These are phyloP conservation scores for Lordiphosa stackelbergi DNA, from an alignment of 1,140 invertebrate species.

Conservation along the genomic window DNA sequence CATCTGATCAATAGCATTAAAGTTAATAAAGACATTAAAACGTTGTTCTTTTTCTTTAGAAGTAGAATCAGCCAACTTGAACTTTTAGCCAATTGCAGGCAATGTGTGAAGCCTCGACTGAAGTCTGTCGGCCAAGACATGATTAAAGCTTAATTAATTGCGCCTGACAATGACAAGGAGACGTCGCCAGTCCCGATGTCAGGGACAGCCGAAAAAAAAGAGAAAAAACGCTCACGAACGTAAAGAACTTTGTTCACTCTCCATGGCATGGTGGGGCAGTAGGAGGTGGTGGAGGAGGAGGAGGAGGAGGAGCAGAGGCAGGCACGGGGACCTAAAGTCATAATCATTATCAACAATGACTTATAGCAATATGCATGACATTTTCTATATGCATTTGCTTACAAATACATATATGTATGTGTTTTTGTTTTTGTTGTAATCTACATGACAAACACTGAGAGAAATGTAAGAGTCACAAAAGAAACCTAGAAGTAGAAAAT, in stretches of 20 bases:
- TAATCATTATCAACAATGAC: slow-evolving; percentile 23
- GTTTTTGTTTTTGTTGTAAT: slow-evolving; percentile 28
- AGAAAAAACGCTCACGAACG: background rate
- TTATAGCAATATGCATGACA: slow-evolving; percentile 14
- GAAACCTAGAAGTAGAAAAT: no score
- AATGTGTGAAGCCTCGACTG: background rate
- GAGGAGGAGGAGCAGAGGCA: background rate
- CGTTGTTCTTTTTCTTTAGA: no score
- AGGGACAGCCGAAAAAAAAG: slow-evolving; percentile 37
- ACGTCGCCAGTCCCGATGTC: slow-evolving; percentile 37
- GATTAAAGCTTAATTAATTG: slow-evolving; percentile 65
- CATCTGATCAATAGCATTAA: slow-evolving; percentile 17
- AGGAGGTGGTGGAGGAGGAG: background rate
- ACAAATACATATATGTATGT: background rate
- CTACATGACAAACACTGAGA: slow-evolving; percentile 7
- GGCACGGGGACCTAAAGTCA: background rate
- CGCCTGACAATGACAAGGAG: slow-evolving; percentile 49
- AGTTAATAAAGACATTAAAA: no score
- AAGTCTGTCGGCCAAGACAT: slow-evolving; percentile 49
- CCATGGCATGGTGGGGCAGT: background rate
- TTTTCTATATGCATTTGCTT: background rate
- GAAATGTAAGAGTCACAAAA: no score
- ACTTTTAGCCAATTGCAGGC: slow-evolving; percentile 7
- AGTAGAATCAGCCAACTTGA: slow-evolving; percentile 2
- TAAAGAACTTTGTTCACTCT: slow-evolving; percentile 11